Percentiles rank a stretch among this genome's conserved stretches.
Evolutionary conservation across 2,888 invertebrate species (phyloP).

Genomic region (Embidobia sp.): DNA sequence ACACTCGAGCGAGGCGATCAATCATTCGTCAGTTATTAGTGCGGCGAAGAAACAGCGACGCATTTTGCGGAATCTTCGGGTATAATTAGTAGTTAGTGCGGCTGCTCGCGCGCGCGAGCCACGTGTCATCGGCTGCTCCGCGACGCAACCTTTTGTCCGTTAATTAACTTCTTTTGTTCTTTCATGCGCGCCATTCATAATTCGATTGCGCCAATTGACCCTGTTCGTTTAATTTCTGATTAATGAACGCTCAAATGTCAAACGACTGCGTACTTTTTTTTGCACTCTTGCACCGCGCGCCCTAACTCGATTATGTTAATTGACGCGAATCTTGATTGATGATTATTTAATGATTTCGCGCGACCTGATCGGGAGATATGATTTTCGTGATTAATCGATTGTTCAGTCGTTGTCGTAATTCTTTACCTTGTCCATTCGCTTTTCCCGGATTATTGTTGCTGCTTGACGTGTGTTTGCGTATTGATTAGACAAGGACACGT

Average conservation of each 20-base stretch:
- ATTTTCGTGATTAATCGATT: constrained; percentile 37
- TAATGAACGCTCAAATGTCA: constrained; percentile 54
- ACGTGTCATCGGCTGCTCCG: constrained; percentile 37
- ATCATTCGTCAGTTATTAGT: constrained; percentile 40
- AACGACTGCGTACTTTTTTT: constrained; percentile 14
- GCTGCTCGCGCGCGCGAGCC: constrained; percentile 23
- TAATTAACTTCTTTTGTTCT: constrained; percentile 62
- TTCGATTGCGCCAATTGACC: constrained; percentile 59
- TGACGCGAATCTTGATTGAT: constrained; percentile 48
- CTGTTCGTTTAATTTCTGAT: constrained; percentile 57
- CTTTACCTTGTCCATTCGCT: too few relatives aligned
- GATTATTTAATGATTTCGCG: constrained; percentile 41
- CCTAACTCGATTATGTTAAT: constrained; percentile 49
- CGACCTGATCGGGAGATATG: constrained; percentile 24
- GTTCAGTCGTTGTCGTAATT: too few relatives aligned
- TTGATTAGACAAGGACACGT: too few relatives aligned
- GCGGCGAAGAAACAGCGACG: constrained; percentile 4
- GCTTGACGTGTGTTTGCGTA: too few relatives aligned
- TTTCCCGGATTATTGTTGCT: too few relatives aligned
- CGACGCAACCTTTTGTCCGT: constrained; percentile 48
- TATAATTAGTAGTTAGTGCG: constrained; percentile 45
- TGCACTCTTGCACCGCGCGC: not conserved
- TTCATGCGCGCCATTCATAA: constrained; percentile 45
- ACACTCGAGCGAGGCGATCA: constrained; percentile 16
- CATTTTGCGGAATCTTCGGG: constrained; percentile 39